phyloP scores from a whole-genome alignment of 2,888 invertebrate genomes.

The Carabus problematicus region DNA sequence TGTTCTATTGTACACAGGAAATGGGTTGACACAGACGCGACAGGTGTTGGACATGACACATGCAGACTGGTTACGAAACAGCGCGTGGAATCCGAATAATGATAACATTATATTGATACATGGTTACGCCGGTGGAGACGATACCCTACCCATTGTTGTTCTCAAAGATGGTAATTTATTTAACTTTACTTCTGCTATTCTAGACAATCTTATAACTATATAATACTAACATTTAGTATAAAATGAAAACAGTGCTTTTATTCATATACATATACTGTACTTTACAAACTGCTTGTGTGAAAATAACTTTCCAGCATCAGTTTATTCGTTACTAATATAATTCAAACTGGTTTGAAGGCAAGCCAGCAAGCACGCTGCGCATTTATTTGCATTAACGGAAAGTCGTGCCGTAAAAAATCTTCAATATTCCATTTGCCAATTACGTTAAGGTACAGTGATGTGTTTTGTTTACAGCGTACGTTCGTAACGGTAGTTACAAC shows the following conservation, averaged over 20 bases:
- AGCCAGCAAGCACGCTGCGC: too few species aligned
- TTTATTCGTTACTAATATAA: too few species aligned
- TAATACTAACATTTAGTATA: too few species aligned
- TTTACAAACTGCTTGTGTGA: neutral
- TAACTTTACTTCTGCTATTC: too few species aligned
- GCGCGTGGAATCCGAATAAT: conserved; percentile 72
- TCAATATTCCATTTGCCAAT: neutral
- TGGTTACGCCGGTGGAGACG: conserved; percentile 81
- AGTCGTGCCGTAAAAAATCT: neutral
- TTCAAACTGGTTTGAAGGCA: too few species aligned
- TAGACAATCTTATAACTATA: too few species aligned
- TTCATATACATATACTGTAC: conserved; percentile 4
- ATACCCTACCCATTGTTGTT: conserved; percentile 74
- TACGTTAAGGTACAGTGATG: neutral
- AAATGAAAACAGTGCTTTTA: conserved; percentile 2
- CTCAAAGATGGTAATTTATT: conserved; percentile 69
- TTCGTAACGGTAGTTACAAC: conserved; percentile 77
- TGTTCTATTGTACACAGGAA: conserved; percentile 70
- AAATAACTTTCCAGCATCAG: too few species aligned
- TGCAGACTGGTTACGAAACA: conserved; percentile 77
- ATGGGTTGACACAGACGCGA: conserved; percentile 50
- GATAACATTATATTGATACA: conserved; percentile 76
- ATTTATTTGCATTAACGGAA: neutral
- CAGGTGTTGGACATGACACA: conserved; percentile 63
- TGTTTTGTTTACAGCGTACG: conserved; percentile 65